Percentiles rank a stretch among this genome's conserved stretches.
These are phyloP conservation scores for Scaptomyza tumidula DNA, from an alignment of 2,888 invertebrate species.

Conservation along the genomic window DNA sequence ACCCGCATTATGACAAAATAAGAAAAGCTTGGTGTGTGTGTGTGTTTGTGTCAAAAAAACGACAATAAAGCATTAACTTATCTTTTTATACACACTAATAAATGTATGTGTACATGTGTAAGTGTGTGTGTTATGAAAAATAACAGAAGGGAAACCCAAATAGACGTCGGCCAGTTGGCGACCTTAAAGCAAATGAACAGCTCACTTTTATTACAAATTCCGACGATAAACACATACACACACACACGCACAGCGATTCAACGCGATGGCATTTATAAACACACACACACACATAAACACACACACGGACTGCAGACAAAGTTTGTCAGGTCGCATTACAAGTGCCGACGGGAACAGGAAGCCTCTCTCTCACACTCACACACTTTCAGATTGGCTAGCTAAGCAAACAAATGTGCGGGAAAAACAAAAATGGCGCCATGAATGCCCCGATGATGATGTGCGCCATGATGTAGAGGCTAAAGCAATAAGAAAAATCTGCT, in stretches of 20 bases:
- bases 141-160: conserved; percentile 38
- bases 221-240: conserved; percentile 63
- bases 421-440: conserved; percentile 78
- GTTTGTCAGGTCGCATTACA: conserved; percentile 75
- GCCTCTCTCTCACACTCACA: conserved; percentile 15
- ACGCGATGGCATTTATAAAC: conserved; percentile 30
- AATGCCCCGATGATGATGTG: conserved; percentile 64
- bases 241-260: conserved; percentile 42
- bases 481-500: conserved; percentile 11
- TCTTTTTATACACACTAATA: conserved; percentile 31
- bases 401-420: conserved; percentile 55
- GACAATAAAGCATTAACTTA: conserved; percentile 28
- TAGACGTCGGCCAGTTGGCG: conserved; percentile 68
- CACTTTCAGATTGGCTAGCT: conserved; percentile 52
- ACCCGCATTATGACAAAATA: conserved; percentile 60
- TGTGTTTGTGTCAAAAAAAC: conserved; percentile 31
- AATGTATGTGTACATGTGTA: conserved; percentile 5
- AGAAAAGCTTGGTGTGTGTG: conserved; percentile 32
- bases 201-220: conserved; percentile 78
- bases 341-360: conserved; percentile 38
- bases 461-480: conserved; percentile 34
- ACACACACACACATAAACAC: conserved; percentile 21
- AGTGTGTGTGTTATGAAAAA: not conserved
- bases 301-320: conserved; percentile 58
- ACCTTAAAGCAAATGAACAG: conserved; percentile 79